A percentile compares a stretch with the other conserved stretches of the same genome.
Evolutionary conservation across 2,888 invertebrate genomes (phyloP).

Genomic region (Monopis laevigella): DNA sequence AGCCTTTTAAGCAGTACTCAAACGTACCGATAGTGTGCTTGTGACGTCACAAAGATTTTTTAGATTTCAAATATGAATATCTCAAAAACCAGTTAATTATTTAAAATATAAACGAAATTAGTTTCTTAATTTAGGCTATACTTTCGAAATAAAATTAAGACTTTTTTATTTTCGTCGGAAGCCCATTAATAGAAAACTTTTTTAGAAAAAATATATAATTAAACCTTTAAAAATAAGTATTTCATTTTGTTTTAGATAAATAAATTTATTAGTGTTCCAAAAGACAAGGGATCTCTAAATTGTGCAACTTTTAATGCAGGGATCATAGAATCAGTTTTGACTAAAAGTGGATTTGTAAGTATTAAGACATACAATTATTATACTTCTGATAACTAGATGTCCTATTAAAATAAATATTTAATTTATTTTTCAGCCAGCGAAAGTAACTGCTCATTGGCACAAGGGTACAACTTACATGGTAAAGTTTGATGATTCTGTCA

Average conservation of each 20-base stretch:
- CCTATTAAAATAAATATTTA: background rate
- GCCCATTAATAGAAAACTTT: too few species aligned
- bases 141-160: too few species aligned
- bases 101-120: too few species aligned
- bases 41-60: too few species aligned
- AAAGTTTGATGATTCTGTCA: slow-evolving; percentile 94
- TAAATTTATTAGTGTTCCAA: slow-evolving; percentile 96
- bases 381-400: background rate
- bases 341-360: slow-evolving; percentile 96
- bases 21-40: background rate
- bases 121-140: too few species aligned
- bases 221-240: too few species aligned
- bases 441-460: slow-evolving; percentile 99
- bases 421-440: slow-evolving; percentile 89
- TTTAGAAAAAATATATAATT: too few species aligned
- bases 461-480: slow-evolving; percentile 99
- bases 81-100: too few species aligned
- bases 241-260: slow-evolving; percentile 75
- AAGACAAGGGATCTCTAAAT: slow-evolving; percentile 96
- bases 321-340: slow-evolving; percentile 95
- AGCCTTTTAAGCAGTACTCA: too few species aligned
- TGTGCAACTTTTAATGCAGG: slow-evolving; percentile 99
- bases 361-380: slow-evolving; percentile 9
- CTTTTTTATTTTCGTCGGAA: too few species aligned
- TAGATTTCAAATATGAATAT: too few species aligned